These are phyloP conservation scores for Martes martes DNA, from an alignment of 2,113 vertebrate species.

Conservation along the genomic window DNA sequence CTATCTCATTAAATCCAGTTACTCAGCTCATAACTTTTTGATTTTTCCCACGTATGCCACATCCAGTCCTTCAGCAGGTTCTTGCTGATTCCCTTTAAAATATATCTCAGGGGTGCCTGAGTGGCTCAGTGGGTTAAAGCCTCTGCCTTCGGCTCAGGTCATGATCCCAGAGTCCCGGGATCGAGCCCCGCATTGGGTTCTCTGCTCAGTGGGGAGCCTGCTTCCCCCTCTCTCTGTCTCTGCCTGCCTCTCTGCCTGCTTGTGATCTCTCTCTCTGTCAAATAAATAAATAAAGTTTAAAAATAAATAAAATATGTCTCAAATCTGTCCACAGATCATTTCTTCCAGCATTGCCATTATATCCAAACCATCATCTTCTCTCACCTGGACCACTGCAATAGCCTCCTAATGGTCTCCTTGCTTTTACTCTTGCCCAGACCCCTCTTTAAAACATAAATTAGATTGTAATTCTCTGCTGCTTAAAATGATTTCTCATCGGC, in stretches of 20 bases:
- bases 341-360: neutral
- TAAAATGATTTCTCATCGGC: neutral
- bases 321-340: neutral
- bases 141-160: no score
- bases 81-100: neutral
- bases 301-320: neutral
- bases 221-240: no score
- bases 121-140: no score
- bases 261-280: no score
- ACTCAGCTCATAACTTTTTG: neutral
- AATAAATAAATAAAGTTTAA: no score
- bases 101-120: neutral
- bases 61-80: neutral
- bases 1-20: neutral
- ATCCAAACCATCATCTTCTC: neutral
- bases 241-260: no score
- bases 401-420: neutral
- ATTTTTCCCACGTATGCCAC: neutral
- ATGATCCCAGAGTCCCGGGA: no score
- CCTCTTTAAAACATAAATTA: neutral
- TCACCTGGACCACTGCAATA: neutral
- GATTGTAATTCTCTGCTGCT: conserved; percentile 5
- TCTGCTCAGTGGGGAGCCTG: no score
- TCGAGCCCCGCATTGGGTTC: no score
- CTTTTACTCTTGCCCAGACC: neutral